These are phyloP conservation scores for Nyctibius grandis DNA, from an alignment of 2,797 vertebrate species.

Conservation along the genomic window DNA sequence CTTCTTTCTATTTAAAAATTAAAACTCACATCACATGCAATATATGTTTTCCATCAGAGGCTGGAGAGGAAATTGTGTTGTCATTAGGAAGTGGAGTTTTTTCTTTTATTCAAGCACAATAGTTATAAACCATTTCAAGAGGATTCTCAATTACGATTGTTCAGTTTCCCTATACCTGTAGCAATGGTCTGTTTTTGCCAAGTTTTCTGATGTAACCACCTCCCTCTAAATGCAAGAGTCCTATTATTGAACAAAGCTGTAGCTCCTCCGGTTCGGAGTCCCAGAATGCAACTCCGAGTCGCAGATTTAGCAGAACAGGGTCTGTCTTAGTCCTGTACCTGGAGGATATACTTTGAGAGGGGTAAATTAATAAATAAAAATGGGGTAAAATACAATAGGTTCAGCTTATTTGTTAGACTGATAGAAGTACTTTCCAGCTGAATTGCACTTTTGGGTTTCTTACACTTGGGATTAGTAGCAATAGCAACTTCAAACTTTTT, in stretches of 20 bases:
- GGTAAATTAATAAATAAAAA: background rate
- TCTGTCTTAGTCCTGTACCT: background rate
- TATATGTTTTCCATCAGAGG: background rate
- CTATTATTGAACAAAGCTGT: background rate
- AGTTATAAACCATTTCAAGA: background rate
- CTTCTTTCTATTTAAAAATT: background rate
- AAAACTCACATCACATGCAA: background rate
- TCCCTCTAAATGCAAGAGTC: background rate
- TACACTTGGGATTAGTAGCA: background rate
- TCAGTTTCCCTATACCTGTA: background rate
- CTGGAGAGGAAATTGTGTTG: background rate
- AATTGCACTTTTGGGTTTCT: background rate
- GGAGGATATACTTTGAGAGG: background rate
- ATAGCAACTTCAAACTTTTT: background rate
- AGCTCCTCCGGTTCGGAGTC: background rate
- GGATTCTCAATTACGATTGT: background rate
- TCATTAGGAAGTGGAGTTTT: background rate
- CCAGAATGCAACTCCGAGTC: background rate
- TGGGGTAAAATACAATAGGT: background rate
- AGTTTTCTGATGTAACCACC: background rate
- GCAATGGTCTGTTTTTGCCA: background rate
- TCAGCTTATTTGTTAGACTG: background rate
- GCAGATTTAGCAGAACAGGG: background rate
- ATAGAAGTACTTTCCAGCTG: background rate
- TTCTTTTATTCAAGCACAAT: background rate